Percentiles rank a stretch among this genome's conserved stretches.
Conservation (phyloP, 2,888 invertebrate genomes). For the Spisula solida region DNA sequence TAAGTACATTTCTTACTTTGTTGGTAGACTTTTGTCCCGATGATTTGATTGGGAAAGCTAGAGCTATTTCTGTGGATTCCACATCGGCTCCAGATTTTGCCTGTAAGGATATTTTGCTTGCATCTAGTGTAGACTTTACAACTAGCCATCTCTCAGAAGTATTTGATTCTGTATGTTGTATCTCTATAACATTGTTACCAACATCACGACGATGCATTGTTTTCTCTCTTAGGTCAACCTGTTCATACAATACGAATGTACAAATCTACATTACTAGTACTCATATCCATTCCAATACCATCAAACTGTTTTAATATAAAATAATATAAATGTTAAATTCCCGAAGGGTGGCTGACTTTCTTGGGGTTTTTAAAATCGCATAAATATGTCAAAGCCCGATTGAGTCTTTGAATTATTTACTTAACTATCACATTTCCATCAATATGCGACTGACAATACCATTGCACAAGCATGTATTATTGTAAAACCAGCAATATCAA, state of each 20-base stretch:
- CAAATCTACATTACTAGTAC: no score
- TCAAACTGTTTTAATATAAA: no score
- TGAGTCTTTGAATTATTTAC: no score
- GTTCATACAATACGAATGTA: not conserved
- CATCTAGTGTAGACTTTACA: constrained; percentile 83
- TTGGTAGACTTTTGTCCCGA: constrained; percentile 53
- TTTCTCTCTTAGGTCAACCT: constrained; percentile 79
- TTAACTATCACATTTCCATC: no score
- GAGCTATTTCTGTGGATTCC: constrained; percentile 86
- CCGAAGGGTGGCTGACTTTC: no score
- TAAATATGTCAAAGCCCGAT: no score
- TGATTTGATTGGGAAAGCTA: constrained; percentile 83
- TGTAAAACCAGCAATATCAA: no score
- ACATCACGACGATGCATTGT: constrained; percentile 82
- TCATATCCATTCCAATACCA: no score
- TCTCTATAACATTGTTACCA: constrained; percentile 82
- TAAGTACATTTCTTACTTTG: constrained; percentile 55
- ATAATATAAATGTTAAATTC: no score
- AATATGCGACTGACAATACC: no score
- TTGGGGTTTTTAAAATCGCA: no score
- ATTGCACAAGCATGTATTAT: no score
- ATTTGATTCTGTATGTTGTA: constrained; percentile 74
- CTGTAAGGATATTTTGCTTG: constrained; percentile 81
- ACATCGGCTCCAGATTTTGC: constrained; percentile 86
- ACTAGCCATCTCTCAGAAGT: constrained; percentile 84